Evolutionary conservation across 2,888 invertebrate genomes (phyloP).

Genomic region (Neuroscelio doddi): DNA sequence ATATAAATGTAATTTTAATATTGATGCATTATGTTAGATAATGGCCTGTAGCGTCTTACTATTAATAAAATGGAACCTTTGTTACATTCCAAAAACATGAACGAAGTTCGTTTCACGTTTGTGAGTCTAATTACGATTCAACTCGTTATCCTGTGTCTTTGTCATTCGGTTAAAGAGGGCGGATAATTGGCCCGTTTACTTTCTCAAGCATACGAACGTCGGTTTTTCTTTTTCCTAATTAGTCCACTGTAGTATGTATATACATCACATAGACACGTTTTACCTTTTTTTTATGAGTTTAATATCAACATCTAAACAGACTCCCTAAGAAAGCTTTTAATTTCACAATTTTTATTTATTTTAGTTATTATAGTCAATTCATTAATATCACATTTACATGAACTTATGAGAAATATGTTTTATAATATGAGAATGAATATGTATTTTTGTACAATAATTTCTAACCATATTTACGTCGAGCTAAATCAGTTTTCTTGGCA

Average conservation of each 20-base stretch:
- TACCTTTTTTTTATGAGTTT: no score
- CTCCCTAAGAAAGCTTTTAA: no score
- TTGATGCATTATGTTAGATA: no score
- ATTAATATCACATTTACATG: no score
- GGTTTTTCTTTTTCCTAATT: conserved; percentile 33
- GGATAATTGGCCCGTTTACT: conserved; percentile 38
- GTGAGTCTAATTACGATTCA: conserved; percentile 32
- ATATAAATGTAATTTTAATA: no score
- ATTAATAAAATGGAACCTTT: conserved; percentile 21
- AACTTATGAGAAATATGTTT: background rate
- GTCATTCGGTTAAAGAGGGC: conserved; percentile 32
- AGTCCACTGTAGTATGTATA: conserved; percentile 36
- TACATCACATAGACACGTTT: conserved; percentile 1
- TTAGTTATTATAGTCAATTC: no score
- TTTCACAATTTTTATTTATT: no score
- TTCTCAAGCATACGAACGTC: conserved; percentile 17
- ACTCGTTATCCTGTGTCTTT: conserved; percentile 33
- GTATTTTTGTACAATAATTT: background rate
- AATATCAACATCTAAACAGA: no score
- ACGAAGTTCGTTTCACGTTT: conserved; percentile 25
- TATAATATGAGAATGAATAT: background rate
- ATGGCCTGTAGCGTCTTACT: conserved; percentile 7
- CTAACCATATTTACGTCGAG: background rate
- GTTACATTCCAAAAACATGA: conserved; percentile 4
- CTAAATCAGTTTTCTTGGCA: conserved; percentile 4